Evolutionary conservation across 2,113 vertebrate species (phyloP), one percentile per base, ranked within the genome.

Genomic region (Corvus moneduloides): DNA sequence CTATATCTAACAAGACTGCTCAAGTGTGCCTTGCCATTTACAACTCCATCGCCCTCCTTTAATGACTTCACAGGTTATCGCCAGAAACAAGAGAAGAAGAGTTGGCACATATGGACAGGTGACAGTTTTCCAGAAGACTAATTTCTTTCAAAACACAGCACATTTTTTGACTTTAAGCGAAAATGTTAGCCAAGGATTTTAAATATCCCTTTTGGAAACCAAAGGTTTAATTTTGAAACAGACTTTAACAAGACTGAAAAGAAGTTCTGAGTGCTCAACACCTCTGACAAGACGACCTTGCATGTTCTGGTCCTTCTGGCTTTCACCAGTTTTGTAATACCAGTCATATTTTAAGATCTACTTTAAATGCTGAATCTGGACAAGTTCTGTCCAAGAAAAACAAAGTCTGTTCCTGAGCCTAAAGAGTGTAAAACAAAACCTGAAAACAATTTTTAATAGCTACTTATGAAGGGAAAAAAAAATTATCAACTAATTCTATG

Each of bases 381-480:
- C 24, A 84, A 95, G 69, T 39, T 68, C 52, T 61, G 20, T 77
- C 93, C 92, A 96, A 96, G 85, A 75, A 81, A 97, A 96, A 77
- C 64, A 84, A 92, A 86, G 48, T 43, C 66, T 56, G 13, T 26
- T 84, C 63, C 55, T 6, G n/a, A 90, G 41, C 58, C n/a, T 72
- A 52, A 74, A 74, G 84, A 80, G 55, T 16, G 15, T 56, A 76
- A 96, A 94, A 67, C 27, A 84, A 96, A 96, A 84, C 66, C 74
- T 69, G 41, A 95, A 84, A 84, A 59, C 35, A 83, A 69, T 26
- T 26, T 51, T 44, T 80, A 96, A 91, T 63, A 59, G 48, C 52
- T 95, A 56, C 72, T 90, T 90, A 49, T 1, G 5, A 90, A 59
- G 39, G 12, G 32, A 3, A 37, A 37, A 61, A 58, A 61, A 61